Conservation (phyloP, 2,888 invertebrate genomes). For the Smittia sp. region DNA sequence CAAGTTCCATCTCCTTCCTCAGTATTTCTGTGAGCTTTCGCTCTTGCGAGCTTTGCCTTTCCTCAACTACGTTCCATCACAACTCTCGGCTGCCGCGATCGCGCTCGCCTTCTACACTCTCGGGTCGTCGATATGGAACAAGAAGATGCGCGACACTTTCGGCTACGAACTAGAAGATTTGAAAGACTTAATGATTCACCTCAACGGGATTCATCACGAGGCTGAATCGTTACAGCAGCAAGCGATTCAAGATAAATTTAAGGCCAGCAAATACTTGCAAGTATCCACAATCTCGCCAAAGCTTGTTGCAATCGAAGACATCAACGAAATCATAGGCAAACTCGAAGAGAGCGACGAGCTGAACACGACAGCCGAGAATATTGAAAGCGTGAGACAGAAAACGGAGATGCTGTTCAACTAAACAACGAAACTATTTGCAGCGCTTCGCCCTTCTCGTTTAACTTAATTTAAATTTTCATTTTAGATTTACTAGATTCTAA, state of each 20-base stretch:
- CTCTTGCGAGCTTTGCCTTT: slow-evolving; percentile 84
- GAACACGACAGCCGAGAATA: slow-evolving; percentile 39
- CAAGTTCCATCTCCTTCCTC: slow-evolving; percentile 44
- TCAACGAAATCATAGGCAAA: slow-evolving; percentile 45
- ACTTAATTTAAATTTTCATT: slow-evolving; percentile 6
- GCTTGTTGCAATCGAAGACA: slow-evolving; percentile 46
- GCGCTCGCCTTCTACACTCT: slow-evolving; percentile 77
- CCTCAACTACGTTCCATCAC: slow-evolving; percentile 76
- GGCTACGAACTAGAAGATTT: slow-evolving; percentile 69
- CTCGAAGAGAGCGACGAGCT: slow-evolving; percentile 16
- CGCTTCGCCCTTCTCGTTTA: not conserved
- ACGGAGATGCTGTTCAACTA: slow-evolving; percentile 36
- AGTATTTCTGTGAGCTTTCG: slow-evolving; percentile 83
- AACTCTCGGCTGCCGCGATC: slow-evolving; percentile 76
- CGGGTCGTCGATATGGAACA: slow-evolving; percentile 62
- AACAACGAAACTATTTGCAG: not conserved
- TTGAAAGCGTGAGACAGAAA: slow-evolving; percentile 37
- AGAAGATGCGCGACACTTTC: slow-evolving; percentile 62
- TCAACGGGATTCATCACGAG: slow-evolving; percentile 68
- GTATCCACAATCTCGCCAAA: slow-evolving; percentile 48
- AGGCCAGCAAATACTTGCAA: slow-evolving; percentile 62
- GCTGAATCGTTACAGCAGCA: slow-evolving; percentile 70
- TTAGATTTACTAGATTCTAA: not conserved
- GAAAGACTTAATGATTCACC: slow-evolving; percentile 63
- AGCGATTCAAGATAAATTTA: slow-evolving; percentile 88